These are phyloP conservation scores for Callospermophilus lateralis DNA, from an alignment of 2,113 vertebrate genomes.

Conservation along the genomic window DNA sequence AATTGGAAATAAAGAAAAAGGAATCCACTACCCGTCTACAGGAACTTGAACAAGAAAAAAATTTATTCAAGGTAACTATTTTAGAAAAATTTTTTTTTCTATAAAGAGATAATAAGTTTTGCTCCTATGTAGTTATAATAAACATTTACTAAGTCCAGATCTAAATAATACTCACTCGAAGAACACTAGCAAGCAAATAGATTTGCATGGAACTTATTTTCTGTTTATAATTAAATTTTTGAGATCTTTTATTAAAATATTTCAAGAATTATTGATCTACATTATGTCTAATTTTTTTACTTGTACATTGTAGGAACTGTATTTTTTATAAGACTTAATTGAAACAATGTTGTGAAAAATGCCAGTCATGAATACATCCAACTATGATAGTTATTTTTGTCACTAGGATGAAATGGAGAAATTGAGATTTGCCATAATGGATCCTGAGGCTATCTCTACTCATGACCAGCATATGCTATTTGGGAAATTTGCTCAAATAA, in stretches of 20 bases:
- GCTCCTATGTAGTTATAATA: background rate
- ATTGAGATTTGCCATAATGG: constrained; percentile 83
- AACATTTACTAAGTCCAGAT: constrained; percentile 52
- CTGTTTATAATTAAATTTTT: background rate
- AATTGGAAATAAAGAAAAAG: constrained; percentile 97
- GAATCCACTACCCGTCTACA: constrained; percentile 94
- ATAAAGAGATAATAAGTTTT: constrained; percentile 24
- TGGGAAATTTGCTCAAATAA: constrained; percentile 92
- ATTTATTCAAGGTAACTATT: constrained; percentile 91
- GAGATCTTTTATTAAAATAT: constrained; percentile 55
- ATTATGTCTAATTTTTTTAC: background rate
- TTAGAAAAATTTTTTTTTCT: constrained; percentile 55
- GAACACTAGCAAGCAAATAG: background rate
- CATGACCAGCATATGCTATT: constrained; percentile 89
- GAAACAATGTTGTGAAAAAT: constrained; percentile 57
- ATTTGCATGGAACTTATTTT: constrained; percentile 52
- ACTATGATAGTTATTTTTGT: constrained; percentile 64
- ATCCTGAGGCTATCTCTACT: constrained; percentile 81
- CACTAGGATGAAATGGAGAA: constrained; percentile 88
- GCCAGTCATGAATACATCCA: background rate
- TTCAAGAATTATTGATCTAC: constrained; percentile 59
- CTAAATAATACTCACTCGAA: background rate
- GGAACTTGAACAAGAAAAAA: constrained; percentile 93
- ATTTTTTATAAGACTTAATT: constrained; percentile 53
- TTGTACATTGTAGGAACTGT: background rate